phyloP scores from a whole-genome alignment of 2,797 vertebrate genomes.

The Chiroxiphia lanceolata region DNA sequence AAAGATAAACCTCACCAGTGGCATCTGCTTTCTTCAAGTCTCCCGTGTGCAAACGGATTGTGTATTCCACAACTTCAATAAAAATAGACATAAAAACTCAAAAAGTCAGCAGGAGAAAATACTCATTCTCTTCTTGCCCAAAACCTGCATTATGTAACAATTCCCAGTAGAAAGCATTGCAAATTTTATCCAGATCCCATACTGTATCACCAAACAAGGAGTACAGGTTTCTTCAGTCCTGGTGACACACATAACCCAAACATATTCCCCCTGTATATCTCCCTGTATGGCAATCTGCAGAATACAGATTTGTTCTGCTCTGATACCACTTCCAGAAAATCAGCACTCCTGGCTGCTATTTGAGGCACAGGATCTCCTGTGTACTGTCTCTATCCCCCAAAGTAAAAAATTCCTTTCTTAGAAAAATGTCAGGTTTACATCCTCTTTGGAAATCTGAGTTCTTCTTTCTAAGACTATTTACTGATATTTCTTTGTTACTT shows the following conservation, averaged over 20 bases:
- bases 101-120: background rate
- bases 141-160: background rate
- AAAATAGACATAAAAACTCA: background rate
- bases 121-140: background rate
- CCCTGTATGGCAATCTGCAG: background rate
- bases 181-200: background rate
- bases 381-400: background rate
- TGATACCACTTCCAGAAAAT: background rate
- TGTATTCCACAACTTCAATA: constrained; percentile 65
- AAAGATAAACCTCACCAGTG: constrained; percentile 52
- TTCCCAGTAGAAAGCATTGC: background rate
- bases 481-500: background rate
- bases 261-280: background rate
- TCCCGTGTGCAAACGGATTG: constrained; percentile 58
- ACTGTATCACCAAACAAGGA: background rate
- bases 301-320: background rate
- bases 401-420: background rate
- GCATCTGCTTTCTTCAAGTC: constrained; percentile 58
- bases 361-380: background rate
- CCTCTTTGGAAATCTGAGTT: background rate
- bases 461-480: background rate
- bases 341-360: background rate
- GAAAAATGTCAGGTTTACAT: background rate
- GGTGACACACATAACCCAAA: background rate
- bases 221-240: background rate